Evolutionary conservation across 2,797 vertebrate species (phyloP).

Genomic region (Ctenochaetus hawaiiensis): DNA sequence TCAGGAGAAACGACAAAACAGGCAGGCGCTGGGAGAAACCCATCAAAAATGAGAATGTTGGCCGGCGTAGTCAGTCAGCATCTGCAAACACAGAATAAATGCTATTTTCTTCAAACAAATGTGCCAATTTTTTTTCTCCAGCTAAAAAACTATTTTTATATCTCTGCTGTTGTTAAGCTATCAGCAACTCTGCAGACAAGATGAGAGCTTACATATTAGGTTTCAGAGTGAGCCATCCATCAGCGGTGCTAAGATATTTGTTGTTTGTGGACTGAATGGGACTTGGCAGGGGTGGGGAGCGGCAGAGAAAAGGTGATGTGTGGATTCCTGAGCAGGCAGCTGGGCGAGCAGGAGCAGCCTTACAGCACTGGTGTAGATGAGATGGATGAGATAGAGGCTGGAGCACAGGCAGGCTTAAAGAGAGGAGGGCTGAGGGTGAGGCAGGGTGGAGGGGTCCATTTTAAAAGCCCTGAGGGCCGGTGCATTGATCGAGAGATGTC

Average conservation of each 20-base stretch:
- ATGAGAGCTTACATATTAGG: conserved; percentile 56
- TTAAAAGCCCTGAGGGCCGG: conserved; percentile 52
- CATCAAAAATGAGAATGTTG: no score
- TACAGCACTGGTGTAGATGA: conserved; percentile 66
- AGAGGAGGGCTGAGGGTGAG: conserved; percentile 38
- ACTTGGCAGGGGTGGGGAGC: conserved; percentile 17
- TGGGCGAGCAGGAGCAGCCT: conserved; percentile 63
- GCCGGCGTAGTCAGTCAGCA: background rate
- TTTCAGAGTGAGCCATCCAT: conserved; percentile 63
- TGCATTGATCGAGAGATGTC: conserved; percentile 75
- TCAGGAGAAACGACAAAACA: no score
- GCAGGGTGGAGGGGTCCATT: conserved; percentile 30
- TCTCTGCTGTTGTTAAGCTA: conserved; percentile 20
- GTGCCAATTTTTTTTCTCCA: background rate
- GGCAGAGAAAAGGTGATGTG: conserved; percentile 39
- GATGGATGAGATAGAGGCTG: conserved; percentile 71
- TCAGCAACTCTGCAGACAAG: conserved; percentile 47
- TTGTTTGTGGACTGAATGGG: conserved; percentile 64
- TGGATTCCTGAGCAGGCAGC: conserved; percentile 70
- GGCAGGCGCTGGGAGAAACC: no score
- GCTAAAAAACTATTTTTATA: conserved; percentile 24
- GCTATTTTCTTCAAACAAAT: background rate
- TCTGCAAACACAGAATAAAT: background rate
- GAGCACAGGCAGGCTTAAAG: conserved; percentile 55
- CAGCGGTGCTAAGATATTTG: conserved; percentile 61